These are phyloP conservation scores for Masnerella sp. DNA, from an alignment of 2,888 invertebrate genomes.

Conservation along the genomic window DNA sequence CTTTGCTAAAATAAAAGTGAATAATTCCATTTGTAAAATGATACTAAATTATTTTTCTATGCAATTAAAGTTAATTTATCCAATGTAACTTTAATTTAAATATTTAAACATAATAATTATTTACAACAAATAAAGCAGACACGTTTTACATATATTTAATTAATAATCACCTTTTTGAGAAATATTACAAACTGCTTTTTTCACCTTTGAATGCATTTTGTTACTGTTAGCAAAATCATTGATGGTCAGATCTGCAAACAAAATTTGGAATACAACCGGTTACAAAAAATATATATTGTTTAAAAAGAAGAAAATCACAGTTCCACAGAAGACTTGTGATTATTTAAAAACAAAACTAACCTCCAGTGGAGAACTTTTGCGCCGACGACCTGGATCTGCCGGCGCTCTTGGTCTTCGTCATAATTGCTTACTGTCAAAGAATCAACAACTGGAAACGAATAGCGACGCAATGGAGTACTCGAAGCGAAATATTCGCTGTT, in stretches of 20 bases:
- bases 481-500: conserved; percentile 1
- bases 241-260: conserved; percentile 82
- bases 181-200: conserved; percentile 68
- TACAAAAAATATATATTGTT: background rate
- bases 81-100: too few species aligned
- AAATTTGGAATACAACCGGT: conserved; percentile 2
- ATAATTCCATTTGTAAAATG: background rate
- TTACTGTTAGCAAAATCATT: conserved; percentile 83
- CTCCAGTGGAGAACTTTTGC: conserved; percentile 1
- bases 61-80: background rate
- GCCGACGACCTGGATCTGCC: conserved; percentile 10
- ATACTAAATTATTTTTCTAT: background rate
- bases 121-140: too few species aligned
- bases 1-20: conserved; percentile 8
- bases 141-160: background rate
- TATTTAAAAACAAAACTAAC: conserved; percentile 1
- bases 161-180: conserved; percentile 50
- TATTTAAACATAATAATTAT: too few species aligned
- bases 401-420: conserved; percentile 18
- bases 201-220: conserved; percentile 71
- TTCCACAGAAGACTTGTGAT: background rate
- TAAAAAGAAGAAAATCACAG: background rate
- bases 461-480: background rate
- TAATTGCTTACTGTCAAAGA: background rate
- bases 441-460: background rate